Percentiles rank a stretch among this genome's conserved stretches.
These are phyloP conservation scores for Drosophila diplacantha DNA, from an alignment of 2,888 invertebrate genomes.

Conservation along the genomic window DNA sequence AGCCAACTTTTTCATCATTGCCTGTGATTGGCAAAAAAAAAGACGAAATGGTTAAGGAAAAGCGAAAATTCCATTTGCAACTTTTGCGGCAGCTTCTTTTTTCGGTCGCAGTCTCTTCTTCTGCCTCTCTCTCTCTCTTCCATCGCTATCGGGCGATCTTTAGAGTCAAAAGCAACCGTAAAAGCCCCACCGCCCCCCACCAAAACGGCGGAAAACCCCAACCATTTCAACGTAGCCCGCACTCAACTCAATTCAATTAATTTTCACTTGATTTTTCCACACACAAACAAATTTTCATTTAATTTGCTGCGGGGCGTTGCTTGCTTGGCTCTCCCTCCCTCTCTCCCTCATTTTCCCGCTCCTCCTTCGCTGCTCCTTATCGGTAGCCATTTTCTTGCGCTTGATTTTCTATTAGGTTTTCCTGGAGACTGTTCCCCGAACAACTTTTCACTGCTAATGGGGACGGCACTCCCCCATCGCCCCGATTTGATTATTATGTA, in stretches of 20 bases:
- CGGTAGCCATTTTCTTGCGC: slow-evolving; percentile 64
- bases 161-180: slow-evolving; percentile 45
- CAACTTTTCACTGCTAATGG: slow-evolving; percentile 42
- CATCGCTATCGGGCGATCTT: slow-evolving; percentile 64
- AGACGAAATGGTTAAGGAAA: slow-evolving; percentile 4
- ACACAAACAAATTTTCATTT: slow-evolving; percentile 66
- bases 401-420: slow-evolving; percentile 67
- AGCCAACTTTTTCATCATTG: slow-evolving; percentile 54
- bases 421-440: slow-evolving; percentile 11
- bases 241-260: slow-evolving; percentile 77
- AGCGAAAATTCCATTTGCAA: slow-evolving; percentile 30
- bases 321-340: slow-evolving; percentile 19
- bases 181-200: slow-evolving; percentile 6
- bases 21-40: slow-evolving; percentile 66
- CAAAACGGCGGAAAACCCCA: slow-evolving; percentile 68
- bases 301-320: slow-evolving; percentile 63
- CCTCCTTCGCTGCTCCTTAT: slow-evolving; percentile 46
- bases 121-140: not conserved
- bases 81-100: slow-evolving; percentile 13
- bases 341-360: not conserved
- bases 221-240: slow-evolving; percentile 55
- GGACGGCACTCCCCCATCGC: no score
- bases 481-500: slow-evolving; percentile 23
- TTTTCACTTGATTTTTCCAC: slow-evolving; percentile 75
- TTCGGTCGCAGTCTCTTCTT: not conserved